A percentile compares a stretch with the other conserved stretches of the same genome.
Conservation (phyloP, 2,888 invertebrate species). For the Mythimna vitellina region DNA sequence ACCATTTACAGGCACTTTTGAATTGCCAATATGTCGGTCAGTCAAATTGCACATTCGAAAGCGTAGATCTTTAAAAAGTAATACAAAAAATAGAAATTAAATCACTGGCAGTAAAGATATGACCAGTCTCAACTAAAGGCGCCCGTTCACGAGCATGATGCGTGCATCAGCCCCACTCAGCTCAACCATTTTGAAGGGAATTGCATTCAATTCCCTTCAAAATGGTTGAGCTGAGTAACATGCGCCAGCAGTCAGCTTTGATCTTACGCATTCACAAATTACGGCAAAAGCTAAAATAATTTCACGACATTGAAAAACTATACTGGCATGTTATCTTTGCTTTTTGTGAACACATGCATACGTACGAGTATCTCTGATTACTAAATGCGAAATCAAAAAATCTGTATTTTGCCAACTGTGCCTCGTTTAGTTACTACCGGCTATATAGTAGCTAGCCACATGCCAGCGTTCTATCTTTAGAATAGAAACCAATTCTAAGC, state of each 20-base stretch:
- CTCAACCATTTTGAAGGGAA: too few relatives aligned
- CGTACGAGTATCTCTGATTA: neutral
- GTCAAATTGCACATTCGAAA: too few relatives aligned
- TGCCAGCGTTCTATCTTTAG: conserved; percentile 57
- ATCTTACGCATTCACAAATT: neutral
- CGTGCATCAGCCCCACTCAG: too few relatives aligned
- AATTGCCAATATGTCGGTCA: too few relatives aligned
- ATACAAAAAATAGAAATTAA: too few relatives aligned
- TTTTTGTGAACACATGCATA: neutral
- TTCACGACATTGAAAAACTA: neutral
- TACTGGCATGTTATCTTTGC: neutral
- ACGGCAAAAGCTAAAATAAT: neutral
- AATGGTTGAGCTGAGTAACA: too few relatives aligned
- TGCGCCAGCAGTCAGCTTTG: neutral
- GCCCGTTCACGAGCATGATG: too few relatives aligned
- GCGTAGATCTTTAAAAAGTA: too few relatives aligned
- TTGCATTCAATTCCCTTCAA: too few relatives aligned
- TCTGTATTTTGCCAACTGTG: conserved; percentile 26
- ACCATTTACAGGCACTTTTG: too few relatives aligned
- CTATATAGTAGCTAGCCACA: conserved; percentile 61
- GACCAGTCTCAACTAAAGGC: too few relatives aligned
- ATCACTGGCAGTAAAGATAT: too few relatives aligned
- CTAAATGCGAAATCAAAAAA: conserved; percentile 14
- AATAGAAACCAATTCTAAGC: conserved; percentile 42
- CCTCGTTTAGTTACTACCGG: conserved; percentile 32